phyloP scores from a whole-genome alignment of 1,140 invertebrate genomes.

The Patella vulgata region DNA sequence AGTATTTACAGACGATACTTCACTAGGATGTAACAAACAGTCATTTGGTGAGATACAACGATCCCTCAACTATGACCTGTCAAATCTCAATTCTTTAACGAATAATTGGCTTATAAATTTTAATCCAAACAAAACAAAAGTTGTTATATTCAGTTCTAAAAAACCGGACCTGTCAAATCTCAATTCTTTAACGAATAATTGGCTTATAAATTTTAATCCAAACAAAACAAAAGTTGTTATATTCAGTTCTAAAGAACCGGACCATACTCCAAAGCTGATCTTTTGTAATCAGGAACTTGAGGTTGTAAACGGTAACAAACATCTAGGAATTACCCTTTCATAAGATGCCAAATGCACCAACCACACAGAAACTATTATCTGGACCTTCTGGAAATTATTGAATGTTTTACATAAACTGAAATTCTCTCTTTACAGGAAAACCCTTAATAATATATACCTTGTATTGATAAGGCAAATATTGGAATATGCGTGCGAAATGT shows the following conservation, averaged over 20 bases:
- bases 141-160: not conserved
- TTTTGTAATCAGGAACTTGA: not conserved
- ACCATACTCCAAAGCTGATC: too few species aligned
- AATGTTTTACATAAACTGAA: conserved; percentile 7
- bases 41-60: too few species aligned
- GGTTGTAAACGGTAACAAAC: not conserved
- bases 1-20: too few species aligned
- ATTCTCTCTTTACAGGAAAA: not conserved
- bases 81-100: not conserved
- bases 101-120: conserved; percentile 2
- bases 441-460: not conserved
- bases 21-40: too few species aligned
- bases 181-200: conserved; percentile 1
- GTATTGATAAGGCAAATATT: not conserved
- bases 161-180: too few species aligned
- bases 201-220: conserved; percentile 7
- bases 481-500: conserved; percentile 9
- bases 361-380: too few species aligned
- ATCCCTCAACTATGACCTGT: too few species aligned
- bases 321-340: conserved; percentile 9
- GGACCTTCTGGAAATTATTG: not conserved
- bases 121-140: conserved; percentile 12
- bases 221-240: conserved; percentile 2
- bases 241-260: too few species aligned
- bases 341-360: not conserved